Evolutionary conservation across 2,797 vertebrate species (phyloP).

Genomic region (Manis javanica): DNA sequence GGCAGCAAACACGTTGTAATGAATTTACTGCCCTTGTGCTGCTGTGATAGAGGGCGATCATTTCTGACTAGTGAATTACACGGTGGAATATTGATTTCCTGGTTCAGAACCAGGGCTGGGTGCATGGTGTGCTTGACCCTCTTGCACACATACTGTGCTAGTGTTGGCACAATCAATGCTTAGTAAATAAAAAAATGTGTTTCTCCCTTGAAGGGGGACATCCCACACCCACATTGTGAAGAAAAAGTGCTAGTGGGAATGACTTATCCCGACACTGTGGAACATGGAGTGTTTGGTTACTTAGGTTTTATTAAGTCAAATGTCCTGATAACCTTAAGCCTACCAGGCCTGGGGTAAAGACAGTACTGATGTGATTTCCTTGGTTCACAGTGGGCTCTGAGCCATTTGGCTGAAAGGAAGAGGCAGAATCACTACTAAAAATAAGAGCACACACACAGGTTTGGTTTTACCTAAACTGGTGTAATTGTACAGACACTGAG

Average conservation of each 20-base stretch:
- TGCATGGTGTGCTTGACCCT: constrained; percentile 25
- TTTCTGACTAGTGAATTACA: constrained; percentile 60
- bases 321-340: not conserved
- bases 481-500: not conserved
- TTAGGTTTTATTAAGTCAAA: not conserved
- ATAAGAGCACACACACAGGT: not conserved
- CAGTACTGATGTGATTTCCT: not conserved
- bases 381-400: not conserved
- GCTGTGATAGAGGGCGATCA: constrained; percentile 18
- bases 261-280: not conserved
- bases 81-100: constrained; percentile 59
- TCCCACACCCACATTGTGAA: not conserved
- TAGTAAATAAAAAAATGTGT: not conserved
- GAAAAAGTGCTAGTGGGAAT: not conserved
- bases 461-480: not conserved
- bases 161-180: not conserved
- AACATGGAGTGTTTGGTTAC: not conserved
- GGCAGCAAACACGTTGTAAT: constrained; percentile 28
- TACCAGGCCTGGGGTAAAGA: not conserved
- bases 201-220: not conserved
- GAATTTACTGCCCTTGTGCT: constrained; percentile 26
- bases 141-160: not conserved
- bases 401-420: not conserved
- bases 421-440: not conserved
- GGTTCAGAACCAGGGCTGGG: constrained; percentile 22